Evolutionary conservation across 1,140 invertebrate genomes (phyloP), one percentile per base, ranked within the genome.

Genomic region (Drosophila orena): DNA sequence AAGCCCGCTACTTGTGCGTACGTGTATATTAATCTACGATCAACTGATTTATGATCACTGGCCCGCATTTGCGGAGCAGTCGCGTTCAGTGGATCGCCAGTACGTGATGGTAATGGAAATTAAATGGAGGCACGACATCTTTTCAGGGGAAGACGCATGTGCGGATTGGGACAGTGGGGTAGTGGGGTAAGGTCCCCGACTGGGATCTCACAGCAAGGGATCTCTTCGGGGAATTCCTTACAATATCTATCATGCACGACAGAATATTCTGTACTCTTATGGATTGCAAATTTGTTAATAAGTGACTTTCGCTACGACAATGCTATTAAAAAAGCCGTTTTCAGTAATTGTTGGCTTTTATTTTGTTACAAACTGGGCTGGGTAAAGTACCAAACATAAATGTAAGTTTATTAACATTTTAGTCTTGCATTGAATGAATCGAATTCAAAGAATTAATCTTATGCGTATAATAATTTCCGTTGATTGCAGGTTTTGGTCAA

Each of bases 51-150:
- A 75, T 75, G 71, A 75, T 65, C 72, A 75, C 35, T 56, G 27
- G 40, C 20, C 11, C 24, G 50, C 44, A 44, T 55, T 72, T 49
- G 44, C 15, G 54, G 24, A 38, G 5, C 71, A 61, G 62, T 30
- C 14, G 59, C 47, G 57, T 60, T 43, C 30, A 42, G 34, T 43
- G 65, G 59, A 53, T 77, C 44, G 46, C 3, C 40, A 57, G 17
- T 11, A 85, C 83, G 83, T 85, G 83, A 78, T 50, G 47, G 30
- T 56, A 68, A 47, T 86, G 55, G 30, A 20, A 66, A 60, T 74
- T 42, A 49, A 57, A 53, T 24, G 44, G 38, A 57, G 47, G 64
- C 58, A 50, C 17, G 66, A 52, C 64, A 55, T 40, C 35, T 6
- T 35, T 30, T 40, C 4, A 49, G 14, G 56, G 56, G 3, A n/a